phyloP scores from a whole-genome alignment of 2,888 invertebrate genomes.

The Anorthoa munda region DNA sequence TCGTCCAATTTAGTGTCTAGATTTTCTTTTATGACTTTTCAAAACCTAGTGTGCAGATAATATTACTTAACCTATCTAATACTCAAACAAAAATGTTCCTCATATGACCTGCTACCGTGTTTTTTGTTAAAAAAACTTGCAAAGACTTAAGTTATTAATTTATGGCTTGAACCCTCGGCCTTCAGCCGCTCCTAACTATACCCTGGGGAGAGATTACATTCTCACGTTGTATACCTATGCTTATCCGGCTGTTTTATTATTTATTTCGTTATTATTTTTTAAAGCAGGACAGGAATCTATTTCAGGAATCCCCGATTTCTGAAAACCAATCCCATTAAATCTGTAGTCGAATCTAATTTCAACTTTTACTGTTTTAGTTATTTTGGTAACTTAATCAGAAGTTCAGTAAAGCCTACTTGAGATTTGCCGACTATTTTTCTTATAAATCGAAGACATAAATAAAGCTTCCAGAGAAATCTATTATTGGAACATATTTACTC shows the following conservation, averaged over 20 bases:
- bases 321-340: background rate
- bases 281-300: background rate
- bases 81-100: slow-evolving; percentile 44
- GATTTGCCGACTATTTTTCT: background rate
- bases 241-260: slow-evolving; percentile 9
- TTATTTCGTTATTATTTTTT: slow-evolving; percentile 22
- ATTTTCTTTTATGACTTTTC: background rate
- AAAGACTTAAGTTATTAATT: slow-evolving; percentile 47
- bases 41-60: background rate
- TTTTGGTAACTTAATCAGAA: slow-evolving; percentile 5
- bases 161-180: slow-evolving; percentile 22
- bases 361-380: background rate
- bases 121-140: slow-evolving; percentile 10
- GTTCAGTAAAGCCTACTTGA: background rate
- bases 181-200: slow-evolving; percentile 5
- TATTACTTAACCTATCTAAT: slow-evolving; percentile 18
- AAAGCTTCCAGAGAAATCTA: background rate
- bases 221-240: slow-evolving; percentile 5
- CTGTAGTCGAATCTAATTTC: background rate
- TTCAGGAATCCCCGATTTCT: background rate
- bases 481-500: background rate
- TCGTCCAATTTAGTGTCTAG: no score
- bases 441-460: background rate
- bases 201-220: slow-evolving; percentile 27
- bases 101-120: background rate